Conservation (phyloP, 1,140 invertebrate species). For the Achroia grisella region DNA sequence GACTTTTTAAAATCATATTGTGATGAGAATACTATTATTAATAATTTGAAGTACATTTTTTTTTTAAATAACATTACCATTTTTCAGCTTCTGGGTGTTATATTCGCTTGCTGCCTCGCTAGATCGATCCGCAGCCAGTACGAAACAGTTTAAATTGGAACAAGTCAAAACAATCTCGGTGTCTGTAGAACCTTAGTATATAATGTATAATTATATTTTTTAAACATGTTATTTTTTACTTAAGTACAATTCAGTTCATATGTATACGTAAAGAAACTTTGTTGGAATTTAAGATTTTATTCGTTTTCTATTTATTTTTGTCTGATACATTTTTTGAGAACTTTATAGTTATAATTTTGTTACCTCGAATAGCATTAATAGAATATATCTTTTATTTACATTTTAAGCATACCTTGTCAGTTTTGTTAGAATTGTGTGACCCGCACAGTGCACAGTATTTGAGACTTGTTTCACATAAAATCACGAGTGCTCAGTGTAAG, state of each 20-base stretch:
- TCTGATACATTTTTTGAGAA: conserved; percentile 18
- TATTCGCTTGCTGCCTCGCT: conserved; percentile 92
- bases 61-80: no score
- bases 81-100: conserved; percentile 88
- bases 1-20: no score
- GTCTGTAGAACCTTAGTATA: no score
- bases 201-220: no score
- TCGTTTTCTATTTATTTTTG: conserved; percentile 19
- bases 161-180: background rate
- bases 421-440: conserved; percentile 7
- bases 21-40: no score
- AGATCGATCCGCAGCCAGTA: conserved; percentile 92
- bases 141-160: conserved; percentile 85
- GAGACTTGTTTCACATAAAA: conserved; percentile 9
- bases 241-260: conserved; percentile 2
- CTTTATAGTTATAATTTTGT: conserved; percentile 3
- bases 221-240: conserved; percentile 17
- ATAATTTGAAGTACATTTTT: no score
- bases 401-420: no score
- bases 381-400: no score
- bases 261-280: conserved; percentile 21
- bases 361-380: background rate
- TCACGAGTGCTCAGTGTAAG: conserved; percentile 53
- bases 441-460: conserved; percentile 24
- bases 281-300: conserved; percentile 8